These are phyloP conservation scores for Rhinoderma darwinii DNA, from an alignment of 2,113 vertebrate species.

Conservation along the genomic window DNA sequence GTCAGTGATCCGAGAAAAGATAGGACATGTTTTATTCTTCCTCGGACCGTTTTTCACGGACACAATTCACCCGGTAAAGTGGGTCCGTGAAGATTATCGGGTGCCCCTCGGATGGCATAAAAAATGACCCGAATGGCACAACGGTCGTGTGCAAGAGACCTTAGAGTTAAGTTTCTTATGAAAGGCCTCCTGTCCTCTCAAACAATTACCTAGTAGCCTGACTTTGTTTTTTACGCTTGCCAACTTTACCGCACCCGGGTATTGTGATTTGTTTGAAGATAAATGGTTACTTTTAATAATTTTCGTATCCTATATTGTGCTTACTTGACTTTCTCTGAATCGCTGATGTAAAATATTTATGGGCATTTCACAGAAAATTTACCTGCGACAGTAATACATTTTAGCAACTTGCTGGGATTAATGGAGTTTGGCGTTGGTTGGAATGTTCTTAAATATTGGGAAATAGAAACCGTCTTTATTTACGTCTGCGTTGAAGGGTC, in stretches of 20 bases:
- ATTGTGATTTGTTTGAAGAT: not conserved
- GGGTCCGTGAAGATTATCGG: too few species aligned
- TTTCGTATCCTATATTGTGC: not conserved
- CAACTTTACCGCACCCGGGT: not conserved
- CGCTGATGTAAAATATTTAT: not conserved
- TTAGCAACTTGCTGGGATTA: not conserved
- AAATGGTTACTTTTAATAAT: not conserved
- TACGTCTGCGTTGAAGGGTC: too few species aligned
- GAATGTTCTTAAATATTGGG: too few species aligned
- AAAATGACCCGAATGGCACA: too few species aligned
- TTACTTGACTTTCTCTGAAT: not conserved
- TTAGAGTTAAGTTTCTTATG: too few species aligned
- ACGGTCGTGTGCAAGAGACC: too few species aligned
- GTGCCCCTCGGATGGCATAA: too few species aligned
- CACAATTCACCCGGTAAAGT: too few species aligned
- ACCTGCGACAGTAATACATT: not conserved
- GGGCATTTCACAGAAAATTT: not conserved
- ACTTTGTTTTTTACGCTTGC: not conserved
- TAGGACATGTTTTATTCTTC: too few species aligned
- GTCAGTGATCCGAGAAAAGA: too few species aligned
- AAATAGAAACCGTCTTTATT: too few species aligned
- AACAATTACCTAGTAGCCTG: not conserved
- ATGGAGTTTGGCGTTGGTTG: not conserved
- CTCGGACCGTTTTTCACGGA: too few species aligned
- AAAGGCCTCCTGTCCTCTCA: not conserved